phyloP scores from a whole-genome alignment of 2,888 invertebrate species.

The Cancer borealis region DNA sequence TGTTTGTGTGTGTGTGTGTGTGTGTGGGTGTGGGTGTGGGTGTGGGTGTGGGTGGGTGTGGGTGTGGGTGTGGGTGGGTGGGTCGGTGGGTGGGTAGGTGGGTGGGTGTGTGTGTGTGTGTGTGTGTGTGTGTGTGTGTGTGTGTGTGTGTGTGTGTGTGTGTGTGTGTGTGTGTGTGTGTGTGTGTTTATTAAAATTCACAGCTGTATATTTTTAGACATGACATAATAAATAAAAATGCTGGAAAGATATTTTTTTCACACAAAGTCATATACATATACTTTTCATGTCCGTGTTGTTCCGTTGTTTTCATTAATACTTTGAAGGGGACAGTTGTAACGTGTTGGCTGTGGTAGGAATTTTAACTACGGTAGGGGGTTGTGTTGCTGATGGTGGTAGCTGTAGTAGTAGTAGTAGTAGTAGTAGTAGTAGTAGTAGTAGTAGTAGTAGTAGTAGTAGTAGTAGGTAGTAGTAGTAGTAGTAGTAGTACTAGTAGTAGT shows the following conservation, averaged over 20 bases:
- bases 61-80: background rate
- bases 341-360: background rate
- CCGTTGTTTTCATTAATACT: background rate
- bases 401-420: no score
- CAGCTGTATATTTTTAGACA: background rate
- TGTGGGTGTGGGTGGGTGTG: constrained; percentile 18
- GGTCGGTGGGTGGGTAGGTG: no score
- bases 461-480: background rate
- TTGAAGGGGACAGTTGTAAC: background rate
- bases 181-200: background rate
- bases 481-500: background rate
- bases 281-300: background rate
- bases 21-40: constrained; percentile 25
- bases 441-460: background rate
- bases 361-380: no score
- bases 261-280: background rate
- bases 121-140: constrained; percentile 25
- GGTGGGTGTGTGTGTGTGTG: constrained; percentile 33
- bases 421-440: no score
- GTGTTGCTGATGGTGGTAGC: no score
- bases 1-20: background rate
- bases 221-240: background rate
- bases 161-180: constrained; percentile 31
- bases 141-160: constrained; percentile 40
- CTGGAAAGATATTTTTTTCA: background rate